Conservation (phyloP, 2,797 vertebrate species). For the Austrolebias charrua region DNA sequence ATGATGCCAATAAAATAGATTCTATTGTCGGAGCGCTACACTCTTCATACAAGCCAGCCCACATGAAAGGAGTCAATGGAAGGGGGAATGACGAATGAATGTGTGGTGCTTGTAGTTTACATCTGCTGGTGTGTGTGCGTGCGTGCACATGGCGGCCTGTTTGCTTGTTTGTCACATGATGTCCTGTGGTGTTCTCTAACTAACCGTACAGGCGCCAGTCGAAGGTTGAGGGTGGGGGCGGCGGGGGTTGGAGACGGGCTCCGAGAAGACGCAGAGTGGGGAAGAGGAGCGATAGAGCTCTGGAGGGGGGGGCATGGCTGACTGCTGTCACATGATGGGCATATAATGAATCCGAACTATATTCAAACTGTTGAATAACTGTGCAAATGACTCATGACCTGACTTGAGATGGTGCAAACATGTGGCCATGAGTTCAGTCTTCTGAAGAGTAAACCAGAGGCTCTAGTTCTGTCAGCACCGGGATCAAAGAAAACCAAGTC, state of each 20-base stretch:
- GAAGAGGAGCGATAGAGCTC: too few species aligned
- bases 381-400: conserved; percentile 80
- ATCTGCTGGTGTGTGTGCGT: conserved; percentile 47
- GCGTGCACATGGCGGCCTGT: conserved; percentile 38
- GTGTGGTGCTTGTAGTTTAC: conserved; percentile 64
- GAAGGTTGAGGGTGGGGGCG: conserved; percentile 53
- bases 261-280: conserved; percentile 61
- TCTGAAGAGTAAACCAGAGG: conserved; percentile 22
- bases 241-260: conserved; percentile 49
- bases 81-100: conserved; percentile 73
- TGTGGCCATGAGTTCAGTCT: conserved; percentile 43
- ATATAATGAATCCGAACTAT: conserved; percentile 80
- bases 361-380: conserved; percentile 80
- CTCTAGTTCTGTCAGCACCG: conserved; percentile 28
- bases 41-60: conserved; percentile 71
- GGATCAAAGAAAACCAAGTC: conserved; percentile 11
- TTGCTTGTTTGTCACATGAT: conserved; percentile 84
- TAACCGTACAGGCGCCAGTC: conserved; percentile 83
- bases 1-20: conserved; percentile 73
- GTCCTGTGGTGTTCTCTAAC: conserved; percentile 82
- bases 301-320: too few species aligned
- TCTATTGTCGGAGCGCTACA: conserved; percentile 71
- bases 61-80: conserved; percentile 77
- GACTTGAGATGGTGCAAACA: conserved; percentile 69
- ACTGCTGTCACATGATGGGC: conserved; percentile 83